Base-by-base conservation (phyloP, 2,888 invertebrate genomes). In the Caenorhabditis plicata region DNA sequence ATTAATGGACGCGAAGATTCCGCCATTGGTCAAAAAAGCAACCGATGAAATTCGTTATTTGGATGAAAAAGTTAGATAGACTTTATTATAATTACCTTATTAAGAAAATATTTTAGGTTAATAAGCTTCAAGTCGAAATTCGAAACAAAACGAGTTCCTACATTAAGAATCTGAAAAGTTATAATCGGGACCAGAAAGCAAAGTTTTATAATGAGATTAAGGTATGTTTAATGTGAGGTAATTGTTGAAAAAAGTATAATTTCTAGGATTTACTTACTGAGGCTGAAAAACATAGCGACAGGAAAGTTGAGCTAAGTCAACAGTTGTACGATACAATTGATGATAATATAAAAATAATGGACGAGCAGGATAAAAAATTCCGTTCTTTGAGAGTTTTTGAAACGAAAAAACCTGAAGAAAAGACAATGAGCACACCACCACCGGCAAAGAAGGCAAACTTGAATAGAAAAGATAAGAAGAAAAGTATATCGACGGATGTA, bases 261-360 rank as follows among this genome's bases (percentile, higher is more conserved):
- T 40, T 52, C 11, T 32, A 48, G 33, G 15, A 17, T 15, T 9
- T 42, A 13, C 23, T 38, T 13, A 13, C n/a, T 0, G 32, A 48
- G 44, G 5, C 32, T n/a, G 17, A 25, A 7, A 17, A 52, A 20
- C n/a, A 27, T 1, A 29, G 31, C 19, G 50, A 43, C 20, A 2
- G n/a, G 29, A 42, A 50, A 36, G 42, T 50, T 27, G 11, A 23
- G 25, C 81, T 85, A 57, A 94, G 96, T 1, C 92, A 94, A 83
- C 93, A 95, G 84, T 95, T 95, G 0, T 98, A 98, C 81, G 96
- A 98, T 85, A 85, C 95, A 83, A 86, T 86, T 74, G 31, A 98
- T 83, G 95, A 95, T 82, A 95, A 96, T 82, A 73, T 73, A 3
- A 45, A 33, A 19, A 20, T 54, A 32, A 38, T 69, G 40, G 71